These are phyloP conservation scores for Epistrophella euchroma DNA, from an alignment of 2,888 invertebrate genomes.

Conservation along the genomic window DNA sequence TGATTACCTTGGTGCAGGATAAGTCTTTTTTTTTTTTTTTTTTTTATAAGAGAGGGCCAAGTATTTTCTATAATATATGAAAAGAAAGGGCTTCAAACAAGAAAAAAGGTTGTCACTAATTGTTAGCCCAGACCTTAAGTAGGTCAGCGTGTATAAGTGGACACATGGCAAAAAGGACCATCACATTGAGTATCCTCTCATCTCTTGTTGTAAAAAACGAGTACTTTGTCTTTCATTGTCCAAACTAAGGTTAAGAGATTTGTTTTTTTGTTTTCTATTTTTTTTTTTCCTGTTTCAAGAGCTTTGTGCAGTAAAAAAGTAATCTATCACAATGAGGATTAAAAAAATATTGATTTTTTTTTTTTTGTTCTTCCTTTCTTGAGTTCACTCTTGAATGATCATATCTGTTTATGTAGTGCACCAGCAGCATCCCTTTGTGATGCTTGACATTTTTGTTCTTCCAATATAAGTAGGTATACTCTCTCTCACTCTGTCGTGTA, in stretches of 20 bases:
- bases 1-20: conserved; percentile 63
- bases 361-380: conserved; percentile 27
- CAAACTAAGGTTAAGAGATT: conserved; percentile 37
- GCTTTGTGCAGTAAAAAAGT: conserved; percentile 43
- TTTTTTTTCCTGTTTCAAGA: neutral
- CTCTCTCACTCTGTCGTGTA: neutral
- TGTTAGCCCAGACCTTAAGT: conserved; percentile 56
- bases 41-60: conserved; percentile 6
- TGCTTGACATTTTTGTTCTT: conserved; percentile 19
- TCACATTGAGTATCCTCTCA: conserved; percentile 33
- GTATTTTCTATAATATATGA: conserved; percentile 5
- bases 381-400: conserved; percentile 11
- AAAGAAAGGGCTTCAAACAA: conserved; percentile 15
- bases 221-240: conserved; percentile 36
- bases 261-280: neutral
- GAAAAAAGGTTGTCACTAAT: conserved; percentile 45
- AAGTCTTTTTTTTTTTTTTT: conserved; percentile 18
- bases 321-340: conserved; percentile 46
- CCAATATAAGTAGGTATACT: no score
- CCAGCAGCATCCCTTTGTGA: conserved; percentile 6
- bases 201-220: neutral
- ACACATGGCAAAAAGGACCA: conserved; percentile 54
- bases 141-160: conserved; percentile 54
- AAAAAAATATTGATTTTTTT: conserved; percentile 42
- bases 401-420: neutral